These are phyloP conservation scores for Drosophila mayaguana DNA, from an alignment of 2,888 invertebrate species.

Conservation along the genomic window DNA sequence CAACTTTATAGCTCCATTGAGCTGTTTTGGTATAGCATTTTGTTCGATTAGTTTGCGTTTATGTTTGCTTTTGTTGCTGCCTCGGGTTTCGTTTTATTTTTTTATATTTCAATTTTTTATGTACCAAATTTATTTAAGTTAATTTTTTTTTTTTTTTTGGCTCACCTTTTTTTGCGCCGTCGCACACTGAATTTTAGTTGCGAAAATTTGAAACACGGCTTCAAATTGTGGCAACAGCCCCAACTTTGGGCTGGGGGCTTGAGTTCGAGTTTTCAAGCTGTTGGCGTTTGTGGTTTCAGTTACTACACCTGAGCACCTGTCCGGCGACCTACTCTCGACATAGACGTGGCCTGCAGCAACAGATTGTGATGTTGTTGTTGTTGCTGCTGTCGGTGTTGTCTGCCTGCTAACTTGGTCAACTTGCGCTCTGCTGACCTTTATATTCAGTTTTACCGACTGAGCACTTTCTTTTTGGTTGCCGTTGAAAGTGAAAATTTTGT, in stretches of 20 bases:
- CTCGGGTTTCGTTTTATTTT: slow-evolving; percentile 39
- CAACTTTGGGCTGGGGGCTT: slow-evolving; percentile 37
- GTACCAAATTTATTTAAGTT: background rate
- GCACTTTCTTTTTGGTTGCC: slow-evolving; percentile 46
- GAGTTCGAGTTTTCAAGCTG: slow-evolving; percentile 26
- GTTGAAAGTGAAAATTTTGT: slow-evolving; percentile 58
- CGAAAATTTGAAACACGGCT: slow-evolving; percentile 61
- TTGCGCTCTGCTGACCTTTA: slow-evolving; percentile 51
- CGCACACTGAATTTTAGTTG: slow-evolving; percentile 67
- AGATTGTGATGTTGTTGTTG: slow-evolving; percentile 14
- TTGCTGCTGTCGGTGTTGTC: background rate
- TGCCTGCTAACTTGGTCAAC: slow-evolving; percentile 46
- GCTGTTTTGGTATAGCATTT: slow-evolving; percentile 39
- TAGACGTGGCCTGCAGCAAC: slow-evolving; percentile 25
- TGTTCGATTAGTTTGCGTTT: slow-evolving; percentile 60
- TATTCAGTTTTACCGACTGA: slow-evolving; percentile 28
- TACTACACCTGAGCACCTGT: slow-evolving; percentile 46
- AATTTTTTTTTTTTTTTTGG: slow-evolving; percentile 7
- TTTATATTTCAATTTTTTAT: slow-evolving; percentile 5
- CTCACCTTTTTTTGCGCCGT: slow-evolving; percentile 60
- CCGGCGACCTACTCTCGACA: slow-evolving; percentile 45
- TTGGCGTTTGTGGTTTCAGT: slow-evolving; percentile 28
- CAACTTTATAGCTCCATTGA: slow-evolving; percentile 30
- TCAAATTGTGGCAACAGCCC: slow-evolving; percentile 56
- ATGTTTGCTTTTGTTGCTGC: slow-evolving; percentile 32